phyloP scores from a whole-genome alignment of 35 echinoderm and acorn worm genomes.

The Ophioderma brevispina region DNA sequence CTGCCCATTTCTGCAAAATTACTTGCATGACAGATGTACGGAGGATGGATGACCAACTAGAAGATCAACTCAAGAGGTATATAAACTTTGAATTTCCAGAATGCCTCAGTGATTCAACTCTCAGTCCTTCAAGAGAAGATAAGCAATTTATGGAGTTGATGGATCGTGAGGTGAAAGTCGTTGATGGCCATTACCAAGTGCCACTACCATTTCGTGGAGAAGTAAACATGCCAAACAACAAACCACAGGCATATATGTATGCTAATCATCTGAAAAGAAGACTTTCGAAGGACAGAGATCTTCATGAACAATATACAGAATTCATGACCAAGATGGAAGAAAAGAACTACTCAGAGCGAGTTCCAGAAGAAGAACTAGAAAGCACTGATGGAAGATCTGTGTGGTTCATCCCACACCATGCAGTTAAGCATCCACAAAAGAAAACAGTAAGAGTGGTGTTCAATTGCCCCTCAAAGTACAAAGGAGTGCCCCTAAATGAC shows the following conservation, averaged over 20 bases:
- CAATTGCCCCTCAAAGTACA: constrained; percentile 37
- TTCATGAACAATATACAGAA: constrained; percentile 35
- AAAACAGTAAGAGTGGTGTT: constrained; percentile 59
- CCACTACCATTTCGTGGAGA: background rate
- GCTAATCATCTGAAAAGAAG: background rate
- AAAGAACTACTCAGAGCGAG: constrained; percentile 24
- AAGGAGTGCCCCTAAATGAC: constrained; percentile 58
- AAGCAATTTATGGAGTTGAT: background rate
- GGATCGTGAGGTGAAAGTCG: background rate
- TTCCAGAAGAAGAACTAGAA: constrained; percentile 17
- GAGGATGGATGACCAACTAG: background rate
- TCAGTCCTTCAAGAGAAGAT: background rate
- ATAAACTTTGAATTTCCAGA: background rate
- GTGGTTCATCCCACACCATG: constrained; percentile 63
- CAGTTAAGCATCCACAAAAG: constrained; percentile 50
- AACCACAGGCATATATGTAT: constrained; percentile 2
- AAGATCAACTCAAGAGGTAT: background rate
- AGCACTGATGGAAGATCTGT: constrained; percentile 27
- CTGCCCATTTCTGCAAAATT: background rate
- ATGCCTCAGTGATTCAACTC: background rate
- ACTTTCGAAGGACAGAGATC: background rate
- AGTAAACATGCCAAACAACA: constrained; percentile 25
- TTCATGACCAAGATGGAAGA: constrained; percentile 15
- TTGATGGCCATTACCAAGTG: background rate
- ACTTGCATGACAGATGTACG: background rate